Base-by-base conservation (phyloP, 2,113 vertebrate species). In the Tetrax tetrax region DNA sequence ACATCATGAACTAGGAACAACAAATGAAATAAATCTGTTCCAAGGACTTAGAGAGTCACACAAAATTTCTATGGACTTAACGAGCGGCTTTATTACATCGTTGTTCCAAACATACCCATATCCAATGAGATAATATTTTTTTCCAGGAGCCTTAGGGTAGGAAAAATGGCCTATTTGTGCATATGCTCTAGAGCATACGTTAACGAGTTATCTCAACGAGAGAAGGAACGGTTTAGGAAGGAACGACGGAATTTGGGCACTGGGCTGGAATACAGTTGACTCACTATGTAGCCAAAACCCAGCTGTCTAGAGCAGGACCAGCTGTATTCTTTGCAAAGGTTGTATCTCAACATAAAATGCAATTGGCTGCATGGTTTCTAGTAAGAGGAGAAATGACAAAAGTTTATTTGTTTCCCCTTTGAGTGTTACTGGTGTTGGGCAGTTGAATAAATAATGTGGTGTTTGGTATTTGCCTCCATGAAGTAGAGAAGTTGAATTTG, bases 21-120 rank as follows among this genome's bases (percentile, higher is more conserved):
- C 47, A 92, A 89, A 91, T 43, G 74, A 80, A 87, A 23, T 45
- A 76, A 92, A 84, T 84, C 77, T 97, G 92, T 61, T 91, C 69
- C 28, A 7, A 65, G 87, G 70, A 41, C 77, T 61, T 25, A 17
- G 41, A 43, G 41, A 43, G 66, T 53, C 71, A 14, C 86, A 77
- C 45, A 31, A 10, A 83, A 7, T 59, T 88, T 6, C 22, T 29
- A 4, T 7, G 47, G 75, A 33, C 90, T 63, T 43, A 64, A 70
- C 54, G 70, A 43, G 78, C 48, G 3, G 45, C 79, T 96, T 92
- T 79, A 86, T 90, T 87, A 54, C 29, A 2, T 11, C 57, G 21
- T 50, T 91, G 57, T 75, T 71, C 54, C 72, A 38, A 29, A 50
- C 48, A 17, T 14, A 16, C 48, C 28, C 12, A 23, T 85, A 48